Evolutionary conservation across 2,797 vertebrate species (phyloP).

Genomic region (Anisognathus igniventris): DNA sequence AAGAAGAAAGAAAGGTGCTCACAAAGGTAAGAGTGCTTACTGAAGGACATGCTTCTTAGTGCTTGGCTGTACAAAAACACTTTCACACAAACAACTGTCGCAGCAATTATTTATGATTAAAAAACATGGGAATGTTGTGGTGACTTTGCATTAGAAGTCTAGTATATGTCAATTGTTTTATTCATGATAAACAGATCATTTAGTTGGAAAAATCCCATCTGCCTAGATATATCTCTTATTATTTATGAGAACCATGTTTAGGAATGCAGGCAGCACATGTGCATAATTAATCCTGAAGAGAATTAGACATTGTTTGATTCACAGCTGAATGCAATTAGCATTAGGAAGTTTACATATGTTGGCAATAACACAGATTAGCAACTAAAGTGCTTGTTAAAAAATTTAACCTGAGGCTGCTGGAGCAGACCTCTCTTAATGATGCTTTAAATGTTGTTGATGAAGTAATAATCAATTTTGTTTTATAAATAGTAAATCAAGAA

Average conservation of each 20-base stretch:
- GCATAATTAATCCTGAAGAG: constrained; percentile 97
- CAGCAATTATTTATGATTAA: constrained; percentile 74
- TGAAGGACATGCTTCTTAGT: constrained; percentile 47
- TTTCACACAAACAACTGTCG: constrained; percentile 67
- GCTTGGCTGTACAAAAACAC: constrained; percentile 54
- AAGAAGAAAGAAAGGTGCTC: neutral
- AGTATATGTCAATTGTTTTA: constrained; percentile 76
- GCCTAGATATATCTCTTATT: constrained; percentile 87
- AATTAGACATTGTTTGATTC: constrained; percentile 98
- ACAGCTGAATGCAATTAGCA: constrained; percentile 98
- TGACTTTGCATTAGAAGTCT: constrained; percentile 69
- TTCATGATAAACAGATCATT: constrained; percentile 81
- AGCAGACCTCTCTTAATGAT: constrained; percentile 92
- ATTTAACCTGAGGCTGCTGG: constrained; percentile 90
- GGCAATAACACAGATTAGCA: constrained; percentile 87
- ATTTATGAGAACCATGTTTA: constrained; percentile 92
- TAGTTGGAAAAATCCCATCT: constrained; percentile 84
- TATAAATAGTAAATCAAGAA: constrained; percentile 87
- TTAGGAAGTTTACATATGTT: constrained; percentile 89
- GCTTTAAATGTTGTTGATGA: constrained; percentile 93
- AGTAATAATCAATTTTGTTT: constrained; percentile 93
- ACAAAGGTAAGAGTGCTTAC: constrained; percentile 40
- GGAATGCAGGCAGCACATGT: constrained; percentile 88
- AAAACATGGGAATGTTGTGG: constrained; percentile 68
- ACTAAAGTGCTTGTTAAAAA: constrained; percentile 90